Conservation (phyloP, 2,113 vertebrate genomes). For the Solenodon paradoxus region DNA sequence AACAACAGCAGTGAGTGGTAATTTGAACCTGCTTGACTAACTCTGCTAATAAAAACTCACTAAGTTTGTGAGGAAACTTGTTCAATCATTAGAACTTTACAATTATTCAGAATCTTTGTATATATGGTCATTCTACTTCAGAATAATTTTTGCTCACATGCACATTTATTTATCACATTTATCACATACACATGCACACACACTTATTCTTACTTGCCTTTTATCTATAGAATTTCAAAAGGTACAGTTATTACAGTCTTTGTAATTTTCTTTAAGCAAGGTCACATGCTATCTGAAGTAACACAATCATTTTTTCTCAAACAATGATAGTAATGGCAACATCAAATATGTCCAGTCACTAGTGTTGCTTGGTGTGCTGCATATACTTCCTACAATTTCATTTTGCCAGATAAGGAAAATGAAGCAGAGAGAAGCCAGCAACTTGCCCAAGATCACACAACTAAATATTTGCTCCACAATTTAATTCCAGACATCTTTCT, state of each 20-base stretch:
- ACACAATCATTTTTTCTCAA: background rate
- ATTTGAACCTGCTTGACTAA: slow-evolving; percentile 41
- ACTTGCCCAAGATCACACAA: background rate
- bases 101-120: background rate
- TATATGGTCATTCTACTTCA: background rate
- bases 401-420: background rate
- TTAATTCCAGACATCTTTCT: background rate
- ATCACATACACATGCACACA: background rate
- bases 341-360: background rate
- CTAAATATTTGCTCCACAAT: background rate
- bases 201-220: no score
- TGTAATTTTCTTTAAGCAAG: background rate
- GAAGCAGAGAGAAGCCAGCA: background rate
- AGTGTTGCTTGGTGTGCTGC: background rate
- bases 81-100: background rate
- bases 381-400: background rate
- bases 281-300: background rate
- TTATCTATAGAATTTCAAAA: background rate
- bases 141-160: background rate
- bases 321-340: background rate
- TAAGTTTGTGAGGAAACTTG: background rate
- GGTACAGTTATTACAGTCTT: background rate
- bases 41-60: slow-evolving; percentile 17
- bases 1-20: background rate
- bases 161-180: no score